Base-by-base conservation (phyloP, 2,888 invertebrate species). In the Rotaria sp. region DNA sequence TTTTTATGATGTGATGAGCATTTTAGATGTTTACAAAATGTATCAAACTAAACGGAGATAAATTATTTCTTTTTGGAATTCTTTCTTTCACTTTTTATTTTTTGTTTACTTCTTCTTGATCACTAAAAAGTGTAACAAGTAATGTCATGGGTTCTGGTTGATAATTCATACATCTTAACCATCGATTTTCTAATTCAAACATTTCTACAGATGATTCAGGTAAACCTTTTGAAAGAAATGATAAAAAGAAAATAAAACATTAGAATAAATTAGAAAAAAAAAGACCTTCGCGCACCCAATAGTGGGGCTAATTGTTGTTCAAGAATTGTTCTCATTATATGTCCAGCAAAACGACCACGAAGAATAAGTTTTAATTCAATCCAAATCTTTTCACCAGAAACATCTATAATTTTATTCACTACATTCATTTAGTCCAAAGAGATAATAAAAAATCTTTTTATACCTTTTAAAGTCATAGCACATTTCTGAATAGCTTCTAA, bases 341-440 rank as follows among this genome's bases (percentile, higher is more conserved):
- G 80, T 48, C 84, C 85, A n/a, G 85, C 87, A 55, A 84, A 85
- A 59, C 45, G 84, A 57, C 67, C 50, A 52, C 52, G 48, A 30
- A 87, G 55, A 38, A 87, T 85, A 67, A 85, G 50, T 74, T 59
- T 84, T 10, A 85, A 85, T 55, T 87, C 87, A 30, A 57, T 67
- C 87, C 87, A 87, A 35, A 87, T 85, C 11, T 85, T 85, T 75
- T 87, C 87, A 38, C 87, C 87, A 35, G 87, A 55, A 45, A 87
- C 85, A 67, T 52, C 74, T 48, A 41, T 18, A 35, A 57, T 35
- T 18, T 35, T 30, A 15, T 26, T n/a, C n/a, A 57, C n/a, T n/a
- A 8, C 0, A n/a, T n/a, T n/a, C 8, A 57, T n/a, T 57, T 3
- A 57, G n/a, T 10, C n/a, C 1, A 18, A n/a, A 55, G 4, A 10